Evolutionary conservation across 2,797 vertebrate genomes (phyloP).

Genomic region (Darevskia nairensis): DNA sequence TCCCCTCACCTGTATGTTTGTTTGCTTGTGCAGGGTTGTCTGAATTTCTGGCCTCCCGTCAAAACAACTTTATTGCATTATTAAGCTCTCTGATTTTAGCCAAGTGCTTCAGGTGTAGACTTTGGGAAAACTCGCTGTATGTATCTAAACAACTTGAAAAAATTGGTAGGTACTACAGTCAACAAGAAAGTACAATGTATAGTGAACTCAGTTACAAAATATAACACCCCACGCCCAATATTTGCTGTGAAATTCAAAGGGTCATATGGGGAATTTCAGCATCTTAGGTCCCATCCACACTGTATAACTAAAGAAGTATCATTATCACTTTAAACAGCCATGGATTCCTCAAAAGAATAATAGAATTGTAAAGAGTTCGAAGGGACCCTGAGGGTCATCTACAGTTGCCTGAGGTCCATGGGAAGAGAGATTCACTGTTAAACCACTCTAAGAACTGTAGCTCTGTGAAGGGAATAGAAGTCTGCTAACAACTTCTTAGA

Average conservation of each 20-base stretch:
- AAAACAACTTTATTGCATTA: slow-evolving; percentile 85
- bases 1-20: slow-evolving; percentile 31
- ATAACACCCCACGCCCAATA: background rate
- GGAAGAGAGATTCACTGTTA: too few species aligned
- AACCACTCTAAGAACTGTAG: too few species aligned
- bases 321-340: too few species aligned
- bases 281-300: background rate
- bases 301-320: too few species aligned
- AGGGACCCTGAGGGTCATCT: too few species aligned
- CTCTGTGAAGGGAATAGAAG: too few species aligned
- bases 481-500: too few species aligned
- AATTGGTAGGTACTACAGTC: slow-evolving; percentile 85
- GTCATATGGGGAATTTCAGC: too few species aligned
- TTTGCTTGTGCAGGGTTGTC: slow-evolving; percentile 86
- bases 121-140: slow-evolving; percentile 95
- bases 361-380: too few species aligned
- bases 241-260: background rate
- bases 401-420: too few species aligned
- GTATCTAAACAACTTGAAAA: slow-evolving; percentile 96
- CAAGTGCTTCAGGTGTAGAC: slow-evolving; percentile 94
- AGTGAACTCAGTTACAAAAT: too few species aligned
- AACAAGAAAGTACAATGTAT: background rate
- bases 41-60: slow-evolving; percentile 87
- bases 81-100: slow-evolving; percentile 91
- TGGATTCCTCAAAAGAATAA: too few species aligned